Conservation (phyloP, 2,797 vertebrate species). For the Diglossa cyanea region DNA sequence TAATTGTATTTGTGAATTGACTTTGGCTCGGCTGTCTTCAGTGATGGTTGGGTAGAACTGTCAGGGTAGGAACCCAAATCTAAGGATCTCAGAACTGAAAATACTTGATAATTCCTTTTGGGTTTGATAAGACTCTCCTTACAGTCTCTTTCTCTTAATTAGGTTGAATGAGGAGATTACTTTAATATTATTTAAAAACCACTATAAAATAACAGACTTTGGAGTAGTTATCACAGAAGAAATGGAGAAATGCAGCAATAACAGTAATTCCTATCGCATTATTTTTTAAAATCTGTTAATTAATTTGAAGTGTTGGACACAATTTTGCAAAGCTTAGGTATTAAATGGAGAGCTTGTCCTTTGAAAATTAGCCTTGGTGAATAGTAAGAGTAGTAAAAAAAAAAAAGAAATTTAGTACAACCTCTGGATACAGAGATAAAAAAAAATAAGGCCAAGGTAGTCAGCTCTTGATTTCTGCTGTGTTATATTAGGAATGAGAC, state of each 20-base stretch:
- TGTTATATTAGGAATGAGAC: constrained; percentile 23
- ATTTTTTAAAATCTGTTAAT: neutral
- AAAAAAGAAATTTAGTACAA: neutral
- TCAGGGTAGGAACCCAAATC: neutral
- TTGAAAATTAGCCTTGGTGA: neutral
- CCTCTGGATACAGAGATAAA: neutral
- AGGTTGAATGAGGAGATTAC: neutral
- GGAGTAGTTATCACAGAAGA: neutral
- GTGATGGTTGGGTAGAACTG: neutral
- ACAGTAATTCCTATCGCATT: neutral
- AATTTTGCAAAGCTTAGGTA: neutral
- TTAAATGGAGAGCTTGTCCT: neutral
- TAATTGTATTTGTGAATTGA: neutral
- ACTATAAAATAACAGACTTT: neutral
- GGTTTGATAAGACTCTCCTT: neutral
- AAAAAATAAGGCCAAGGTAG: neutral
- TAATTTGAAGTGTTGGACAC: neutral
- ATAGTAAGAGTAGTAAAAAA: neutral
- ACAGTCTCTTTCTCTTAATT: neutral
- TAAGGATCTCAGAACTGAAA: neutral
- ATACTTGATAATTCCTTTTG: neutral
- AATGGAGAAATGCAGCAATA: neutral
- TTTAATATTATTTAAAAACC: neutral
- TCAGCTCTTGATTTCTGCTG: neutral
- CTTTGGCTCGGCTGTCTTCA: neutral